Percentiles rank a stretch among this genome's conserved stretches.
Evolutionary conservation across 2,113 vertebrate genomes (phyloP).

Genomic region (Pituophis catenifer): DNA sequence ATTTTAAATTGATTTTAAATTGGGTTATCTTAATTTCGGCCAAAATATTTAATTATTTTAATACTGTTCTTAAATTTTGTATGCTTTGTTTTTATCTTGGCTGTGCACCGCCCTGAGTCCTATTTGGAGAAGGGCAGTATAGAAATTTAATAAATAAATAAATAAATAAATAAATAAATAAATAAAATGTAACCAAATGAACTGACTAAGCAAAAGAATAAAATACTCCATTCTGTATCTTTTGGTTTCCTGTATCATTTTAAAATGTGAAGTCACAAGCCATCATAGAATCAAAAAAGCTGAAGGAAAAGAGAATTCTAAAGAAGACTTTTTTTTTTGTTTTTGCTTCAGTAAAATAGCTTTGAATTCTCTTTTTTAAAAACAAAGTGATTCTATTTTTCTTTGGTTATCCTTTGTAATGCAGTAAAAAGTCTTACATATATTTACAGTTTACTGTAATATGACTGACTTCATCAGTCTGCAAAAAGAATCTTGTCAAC

Average conservation of each 20-base stretch:
- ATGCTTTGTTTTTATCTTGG: too few relatives aligned
- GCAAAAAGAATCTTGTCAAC: not conserved
- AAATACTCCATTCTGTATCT: not conserved
- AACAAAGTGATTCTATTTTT: not conserved
- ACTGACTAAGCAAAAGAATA: not conserved
- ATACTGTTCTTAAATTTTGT: too few relatives aligned
- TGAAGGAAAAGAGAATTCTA: not conserved
- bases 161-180: too few relatives aligned
- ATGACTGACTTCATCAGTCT: not conserved
- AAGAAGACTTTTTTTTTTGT: not conserved
- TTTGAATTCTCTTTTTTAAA: not conserved
- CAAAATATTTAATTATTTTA: too few relatives aligned
- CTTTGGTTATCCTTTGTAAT: not conserved
- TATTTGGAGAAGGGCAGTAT: too few relatives aligned
- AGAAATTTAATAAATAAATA: too few relatives aligned
- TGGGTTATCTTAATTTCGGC: too few relatives aligned
- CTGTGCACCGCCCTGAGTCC: too few relatives aligned
- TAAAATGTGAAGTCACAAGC: not conserved
- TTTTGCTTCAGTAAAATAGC: not conserved
- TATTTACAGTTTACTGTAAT: not conserved
- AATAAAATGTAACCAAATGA: not conserved
- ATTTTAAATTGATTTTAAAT: too few relatives aligned
- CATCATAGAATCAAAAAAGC: not conserved
- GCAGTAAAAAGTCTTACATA: not conserved
- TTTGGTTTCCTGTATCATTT: not conserved